Evolutionary conservation across 2,888 invertebrate genomes (phyloP), one percentile per base, ranked within the genome.

Genomic region (Monopis laevigella): DNA sequence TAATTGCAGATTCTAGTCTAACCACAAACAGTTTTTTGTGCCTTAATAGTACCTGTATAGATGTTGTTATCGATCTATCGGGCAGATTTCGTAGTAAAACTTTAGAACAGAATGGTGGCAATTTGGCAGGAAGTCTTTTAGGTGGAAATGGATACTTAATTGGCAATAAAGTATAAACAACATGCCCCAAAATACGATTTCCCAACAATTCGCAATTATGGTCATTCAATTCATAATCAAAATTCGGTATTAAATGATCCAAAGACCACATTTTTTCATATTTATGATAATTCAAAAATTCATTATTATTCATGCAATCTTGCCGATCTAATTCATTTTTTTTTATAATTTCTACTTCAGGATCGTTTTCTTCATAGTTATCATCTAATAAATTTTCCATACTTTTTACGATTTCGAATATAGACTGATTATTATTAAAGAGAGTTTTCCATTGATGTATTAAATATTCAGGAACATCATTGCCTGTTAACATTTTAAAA

Each of bases 371-470:
- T 46, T 67, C 58, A 2, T 52, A 58, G 3, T 48, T 49, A 24
- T 70, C 67, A 51, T 64, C 65, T 21, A 77, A 50, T 43, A 72
- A 47, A 29, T 62, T 56, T 53, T 82, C 77, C 36, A 71, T 59
- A 11, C 82, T 72, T 18, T 70, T 60, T 2, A 81, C 46, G 40
- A 73, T 56, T 48, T 82, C 82, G 51, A 84, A 80, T 43, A 87
- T 78, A 3, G 85, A 75, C 51, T 84, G 77, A 26, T 71, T 67
- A 48, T 75, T 82, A 32, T 75, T 62, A 53, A 85, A 87, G 32
- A 86, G 59, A 13, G 62, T 62, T 53, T 82, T 84, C 84, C 86
- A 86, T 51, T 85, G 80, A 38, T 75, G 70, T 53, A 81, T 72
- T 45, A 82, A 69, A 45, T 72, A 63, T 34, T 63, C 52, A 1